Percentiles rank a stretch among this genome's conserved stretches.
Evolutionary conservation across 92 coral and sea anemone species (phyloP).

Genomic region (Siderastrea radians): DNA sequence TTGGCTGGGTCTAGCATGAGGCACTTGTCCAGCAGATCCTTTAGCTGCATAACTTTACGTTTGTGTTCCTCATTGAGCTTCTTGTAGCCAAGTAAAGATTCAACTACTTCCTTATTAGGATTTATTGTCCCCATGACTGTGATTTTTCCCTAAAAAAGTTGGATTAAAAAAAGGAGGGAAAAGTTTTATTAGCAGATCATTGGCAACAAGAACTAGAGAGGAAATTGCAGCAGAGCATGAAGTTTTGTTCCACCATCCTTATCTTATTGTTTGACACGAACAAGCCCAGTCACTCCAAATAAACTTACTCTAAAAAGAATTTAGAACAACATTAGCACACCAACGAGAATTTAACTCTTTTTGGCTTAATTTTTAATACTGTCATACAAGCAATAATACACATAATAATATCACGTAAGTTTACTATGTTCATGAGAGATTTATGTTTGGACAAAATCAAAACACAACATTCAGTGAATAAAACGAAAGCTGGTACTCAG

Average conservation of each 20-base stretch:
- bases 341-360: no score
- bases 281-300: neutral
- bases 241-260: neutral
- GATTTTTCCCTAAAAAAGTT: slow-evolving; percentile 80
- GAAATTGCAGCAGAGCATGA: neutral
- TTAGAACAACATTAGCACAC: no score
- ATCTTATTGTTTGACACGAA: neutral
- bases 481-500: no score
- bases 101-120: slow-evolving; percentile 91
- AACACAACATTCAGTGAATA: no score
- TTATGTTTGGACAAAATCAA: no score
- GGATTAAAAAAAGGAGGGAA: neutral
- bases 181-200: neutral
- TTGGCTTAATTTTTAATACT: no score
- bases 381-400: no score
- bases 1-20: slow-evolving; percentile 97
- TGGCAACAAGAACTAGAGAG: neutral
- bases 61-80: slow-evolving; percentile 90
- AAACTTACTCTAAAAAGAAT: no score
- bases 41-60: slow-evolving; percentile 91
- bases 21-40: slow-evolving; percentile 93
- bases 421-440: no score
- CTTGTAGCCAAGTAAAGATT: slow-evolving; percentile 86
- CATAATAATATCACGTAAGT: no score
- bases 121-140: slow-evolving; percentile 93